Conservation (phyloP, 2,797 vertebrate genomes). For the Thripadectes ignobilis region DNA sequence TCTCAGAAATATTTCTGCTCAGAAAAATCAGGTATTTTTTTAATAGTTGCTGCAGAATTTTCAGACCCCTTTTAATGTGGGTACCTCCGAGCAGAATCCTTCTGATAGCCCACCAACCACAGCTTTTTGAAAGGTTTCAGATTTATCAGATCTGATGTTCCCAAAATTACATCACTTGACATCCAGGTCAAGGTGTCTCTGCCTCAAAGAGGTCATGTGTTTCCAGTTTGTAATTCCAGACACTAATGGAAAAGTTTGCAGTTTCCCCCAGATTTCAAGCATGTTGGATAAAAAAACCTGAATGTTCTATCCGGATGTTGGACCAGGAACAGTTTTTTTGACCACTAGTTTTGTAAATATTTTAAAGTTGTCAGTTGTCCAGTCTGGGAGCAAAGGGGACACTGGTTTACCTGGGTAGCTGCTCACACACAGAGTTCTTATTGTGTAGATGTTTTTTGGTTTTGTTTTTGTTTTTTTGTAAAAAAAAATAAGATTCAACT, state of each 20-base stretch:
- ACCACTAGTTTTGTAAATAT: neutral
- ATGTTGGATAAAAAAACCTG: accelerated
- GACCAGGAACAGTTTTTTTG: neutral
- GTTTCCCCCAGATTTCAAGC: neutral
- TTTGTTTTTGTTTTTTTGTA: too few species aligned
- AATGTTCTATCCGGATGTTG: neutral
- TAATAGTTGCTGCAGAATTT: neutral
- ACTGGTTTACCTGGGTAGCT: neutral
- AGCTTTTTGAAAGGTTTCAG: neutral
- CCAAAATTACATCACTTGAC: neutral
- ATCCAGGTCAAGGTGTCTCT: neutral
- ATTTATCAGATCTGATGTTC: neutral
- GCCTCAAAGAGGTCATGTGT: neutral
- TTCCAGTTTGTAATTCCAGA: neutral
- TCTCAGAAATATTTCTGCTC: neutral
- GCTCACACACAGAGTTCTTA: neutral
- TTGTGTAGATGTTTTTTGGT: too few species aligned
- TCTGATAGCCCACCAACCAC: accelerated
- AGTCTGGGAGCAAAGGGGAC: neutral
- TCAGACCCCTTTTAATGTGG: accelerated
- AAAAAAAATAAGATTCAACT: accelerated
- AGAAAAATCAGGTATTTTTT: neutral
- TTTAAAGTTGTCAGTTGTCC: neutral
- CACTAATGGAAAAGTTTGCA: neutral
- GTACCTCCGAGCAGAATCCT: neutral